Percentiles rank a stretch among this genome's conserved stretches.
phyloP scores from a whole-genome alignment of 2,888 invertebrate species.

The Ariolimax columbianus region DNA sequence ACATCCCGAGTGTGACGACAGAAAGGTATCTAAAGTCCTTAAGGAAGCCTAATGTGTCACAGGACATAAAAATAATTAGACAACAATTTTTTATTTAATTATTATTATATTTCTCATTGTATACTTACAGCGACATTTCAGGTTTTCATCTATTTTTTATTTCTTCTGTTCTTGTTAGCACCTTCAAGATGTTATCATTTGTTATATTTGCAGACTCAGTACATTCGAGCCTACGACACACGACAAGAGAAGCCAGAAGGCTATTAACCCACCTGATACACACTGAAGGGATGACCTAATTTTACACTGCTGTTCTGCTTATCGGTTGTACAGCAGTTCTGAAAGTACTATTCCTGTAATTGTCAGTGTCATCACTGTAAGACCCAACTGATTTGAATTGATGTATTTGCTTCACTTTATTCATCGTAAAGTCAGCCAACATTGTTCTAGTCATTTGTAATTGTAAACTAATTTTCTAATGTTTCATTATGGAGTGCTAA shows the following conservation, averaged over 20 bases:
- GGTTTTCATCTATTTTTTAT: too few species aligned
- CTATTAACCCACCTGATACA: constrained; percentile 36
- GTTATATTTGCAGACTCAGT: constrained; percentile 86
- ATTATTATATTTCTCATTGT: too few species aligned
- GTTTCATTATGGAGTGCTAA: not conserved
- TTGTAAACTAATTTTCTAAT: not conserved
- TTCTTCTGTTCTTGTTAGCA: not conserved
- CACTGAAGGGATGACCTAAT: not conserved
- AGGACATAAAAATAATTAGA: too few species aligned
- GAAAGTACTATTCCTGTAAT: constrained; percentile 4
- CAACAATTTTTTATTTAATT: too few species aligned
- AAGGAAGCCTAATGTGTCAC: too few species aligned
- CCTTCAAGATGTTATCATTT: too few species aligned
- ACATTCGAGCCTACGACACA: constrained; percentile 97
- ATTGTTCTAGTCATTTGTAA: constrained; percentile 1
- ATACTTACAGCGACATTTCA: too few species aligned
- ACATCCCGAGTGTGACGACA: too few species aligned
- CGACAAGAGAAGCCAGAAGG: constrained; percentile 81
- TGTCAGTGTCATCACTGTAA: not conserved
- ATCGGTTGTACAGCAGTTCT: not conserved
- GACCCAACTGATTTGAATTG: constrained; percentile 16
- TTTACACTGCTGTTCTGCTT: not conserved
- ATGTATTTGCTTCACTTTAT: not conserved
- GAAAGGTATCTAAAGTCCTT: too few species aligned
- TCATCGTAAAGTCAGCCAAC: not conserved